A percentile compares a stretch with the other conserved stretches of the same genome.
These are phyloP conservation scores for Anas georgica DNA, from an alignment of 2,797 vertebrate species.

Conservation along the genomic window DNA sequence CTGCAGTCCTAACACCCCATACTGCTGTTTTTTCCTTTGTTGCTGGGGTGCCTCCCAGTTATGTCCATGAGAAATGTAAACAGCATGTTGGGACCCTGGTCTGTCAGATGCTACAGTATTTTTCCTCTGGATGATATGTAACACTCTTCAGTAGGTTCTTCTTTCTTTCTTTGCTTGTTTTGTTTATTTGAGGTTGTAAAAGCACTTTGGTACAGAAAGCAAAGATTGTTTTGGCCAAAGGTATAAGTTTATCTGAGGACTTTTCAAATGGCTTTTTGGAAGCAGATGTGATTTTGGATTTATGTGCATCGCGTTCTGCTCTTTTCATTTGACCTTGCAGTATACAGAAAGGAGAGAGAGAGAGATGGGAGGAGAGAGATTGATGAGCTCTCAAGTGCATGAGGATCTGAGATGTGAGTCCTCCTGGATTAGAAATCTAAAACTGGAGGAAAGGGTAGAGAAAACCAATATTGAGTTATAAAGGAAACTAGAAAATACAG, in stretches of 20 bases:
- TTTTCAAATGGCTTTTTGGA: not conserved
- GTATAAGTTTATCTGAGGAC: not conserved
- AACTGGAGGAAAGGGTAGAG: not conserved
- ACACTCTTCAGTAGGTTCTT: not conserved
- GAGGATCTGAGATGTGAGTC: not conserved
- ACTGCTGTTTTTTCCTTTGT: not conserved
- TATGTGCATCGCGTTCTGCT: rapidly evolving
- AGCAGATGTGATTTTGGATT: not conserved
- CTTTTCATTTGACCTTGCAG: not conserved
- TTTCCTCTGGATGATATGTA: not conserved
- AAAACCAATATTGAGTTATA: not conserved
- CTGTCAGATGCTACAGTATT: not conserved
- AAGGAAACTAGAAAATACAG: slow-evolving; percentile 27
- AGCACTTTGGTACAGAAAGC: not conserved
- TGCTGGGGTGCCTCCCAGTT: not conserved
- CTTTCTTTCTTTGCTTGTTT: not conserved
- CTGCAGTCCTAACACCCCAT: not conserved
- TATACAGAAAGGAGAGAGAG: not conserved
- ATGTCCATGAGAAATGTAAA: not conserved
- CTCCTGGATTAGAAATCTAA: not conserved
- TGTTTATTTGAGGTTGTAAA: not conserved
- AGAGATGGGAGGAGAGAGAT: not conserved
- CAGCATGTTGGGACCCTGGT: not conserved
- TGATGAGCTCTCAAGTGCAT: not conserved
- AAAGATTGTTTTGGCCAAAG: not conserved